Evolutionary conservation across 2,888 invertebrate genomes (phyloP).

Genomic region (Epsilonema sp.): DNA sequence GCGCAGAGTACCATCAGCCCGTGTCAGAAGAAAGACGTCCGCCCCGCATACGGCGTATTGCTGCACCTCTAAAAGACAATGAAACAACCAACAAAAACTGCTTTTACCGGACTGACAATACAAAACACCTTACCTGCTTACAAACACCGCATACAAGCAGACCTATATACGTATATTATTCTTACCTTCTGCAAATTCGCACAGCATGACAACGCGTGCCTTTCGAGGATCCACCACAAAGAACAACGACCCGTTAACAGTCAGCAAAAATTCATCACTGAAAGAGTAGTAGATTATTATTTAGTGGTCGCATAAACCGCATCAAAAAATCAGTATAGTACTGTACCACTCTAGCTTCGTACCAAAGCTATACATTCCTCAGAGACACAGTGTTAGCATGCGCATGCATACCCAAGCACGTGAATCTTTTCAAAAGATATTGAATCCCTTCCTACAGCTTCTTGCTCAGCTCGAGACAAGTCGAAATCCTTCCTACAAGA

Average conservation of each 20-base stretch:
- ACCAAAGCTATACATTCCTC: no score
- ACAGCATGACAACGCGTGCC: conserved; percentile 11
- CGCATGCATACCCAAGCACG: no score
- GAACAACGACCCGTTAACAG: conserved; percentile 9
- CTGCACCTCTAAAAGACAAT: conserved; percentile 2
- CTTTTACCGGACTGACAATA: background rate
- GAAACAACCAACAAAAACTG: background rate
- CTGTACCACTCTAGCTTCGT: no score
- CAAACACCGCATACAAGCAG: background rate
- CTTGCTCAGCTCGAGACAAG: no score
- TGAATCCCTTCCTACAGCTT: no score
- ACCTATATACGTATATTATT: background rate
- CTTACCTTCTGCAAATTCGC: conserved; percentile 9
- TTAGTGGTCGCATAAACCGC: no score
- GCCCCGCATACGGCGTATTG: conserved; percentile 4
- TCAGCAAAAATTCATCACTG: conserved; percentile 9
- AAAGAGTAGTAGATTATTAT: no score
- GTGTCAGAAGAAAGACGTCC: conserved; percentile 7
- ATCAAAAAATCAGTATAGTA: no score
- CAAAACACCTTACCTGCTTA: background rate
- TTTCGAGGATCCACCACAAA: conserved; percentile 11
- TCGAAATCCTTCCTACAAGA: no score
- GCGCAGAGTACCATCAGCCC: conserved; percentile 4
- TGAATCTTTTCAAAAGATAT: no score
- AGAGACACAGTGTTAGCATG: no score